phyloP scores from a whole-genome alignment of 2,113 vertebrate genomes.

The Syrrhaptes paradoxus region DNA sequence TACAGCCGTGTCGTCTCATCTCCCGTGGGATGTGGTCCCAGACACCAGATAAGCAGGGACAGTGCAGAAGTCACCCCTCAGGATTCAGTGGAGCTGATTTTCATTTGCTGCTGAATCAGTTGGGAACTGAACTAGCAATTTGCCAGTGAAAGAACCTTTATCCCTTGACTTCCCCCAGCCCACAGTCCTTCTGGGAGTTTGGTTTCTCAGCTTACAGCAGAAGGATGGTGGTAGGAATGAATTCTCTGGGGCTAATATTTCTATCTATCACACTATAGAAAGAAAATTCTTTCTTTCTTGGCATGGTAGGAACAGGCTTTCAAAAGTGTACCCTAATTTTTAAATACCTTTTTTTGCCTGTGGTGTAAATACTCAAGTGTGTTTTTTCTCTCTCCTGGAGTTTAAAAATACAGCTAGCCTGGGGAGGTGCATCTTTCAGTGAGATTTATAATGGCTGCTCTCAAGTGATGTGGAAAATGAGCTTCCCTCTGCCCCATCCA shows the following conservation, averaged over 20 bases:
- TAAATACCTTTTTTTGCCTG: slow-evolving; percentile 57
- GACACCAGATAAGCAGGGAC: neutral
- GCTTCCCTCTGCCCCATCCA: slow-evolving; percentile 58
- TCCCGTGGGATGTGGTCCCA: neutral
- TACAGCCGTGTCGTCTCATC: neutral
- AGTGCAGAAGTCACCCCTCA: neutral
- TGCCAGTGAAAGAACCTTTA: slow-evolving; percentile 10
- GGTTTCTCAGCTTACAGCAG: neutral
- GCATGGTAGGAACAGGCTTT: slow-evolving; percentile 27
- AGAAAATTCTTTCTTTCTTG: neutral
- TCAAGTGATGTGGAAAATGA: slow-evolving; percentile 70
- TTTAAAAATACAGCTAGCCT: slow-evolving; percentile 73
- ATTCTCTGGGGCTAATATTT: slow-evolving; percentile 25
- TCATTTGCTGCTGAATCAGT: neutral
- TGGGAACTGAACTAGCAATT: neutral
- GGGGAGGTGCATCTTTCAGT: slow-evolving; percentile 71
- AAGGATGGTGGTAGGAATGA: neutral
- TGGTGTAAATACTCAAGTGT: slow-evolving; percentile 60
- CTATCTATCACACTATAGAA: slow-evolving; percentile 4
- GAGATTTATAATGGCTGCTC: slow-evolving; percentile 70
- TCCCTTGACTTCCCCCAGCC: neutral
- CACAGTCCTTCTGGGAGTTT: slow-evolving; percentile 8
- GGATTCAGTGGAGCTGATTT: neutral
- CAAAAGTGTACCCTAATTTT: slow-evolving; percentile 49
- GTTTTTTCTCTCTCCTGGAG: neutral